Conservation (phyloP, 2,113 vertebrate genomes). For the Astatoreochromis straeleni region DNA sequence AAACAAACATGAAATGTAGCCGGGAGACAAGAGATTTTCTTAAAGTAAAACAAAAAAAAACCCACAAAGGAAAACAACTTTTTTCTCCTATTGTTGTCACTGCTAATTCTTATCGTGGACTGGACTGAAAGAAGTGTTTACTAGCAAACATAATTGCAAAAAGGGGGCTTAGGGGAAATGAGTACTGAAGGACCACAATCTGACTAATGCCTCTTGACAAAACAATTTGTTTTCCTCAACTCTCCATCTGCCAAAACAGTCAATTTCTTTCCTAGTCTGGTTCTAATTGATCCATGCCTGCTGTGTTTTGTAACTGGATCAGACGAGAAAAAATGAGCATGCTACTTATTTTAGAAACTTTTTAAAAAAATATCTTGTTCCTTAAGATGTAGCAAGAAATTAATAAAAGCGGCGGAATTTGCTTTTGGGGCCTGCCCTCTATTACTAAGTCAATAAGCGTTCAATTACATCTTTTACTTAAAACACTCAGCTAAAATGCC, state of each 20-base stretch:
- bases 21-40: neutral
- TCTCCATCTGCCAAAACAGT: conserved; percentile 3
- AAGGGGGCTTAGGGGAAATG: conserved; percentile 7
- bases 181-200: conserved; percentile 1
- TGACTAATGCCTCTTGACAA: conserved; percentile 14
- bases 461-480: conserved; percentile 15
- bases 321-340: neutral
- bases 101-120: neutral
- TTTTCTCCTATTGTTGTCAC: neutral
- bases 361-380: neutral
- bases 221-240: conserved; percentile 6
- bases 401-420: neutral
- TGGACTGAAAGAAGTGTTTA: neutral
- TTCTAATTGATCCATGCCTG: conserved; percentile 6
- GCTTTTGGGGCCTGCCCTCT: neutral
- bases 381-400: neutral
- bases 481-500: conserved; percentile 1
- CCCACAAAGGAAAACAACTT: neutral
- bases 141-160: neutral
- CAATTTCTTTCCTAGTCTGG: neutral
- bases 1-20: neutral
- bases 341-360: neutral
- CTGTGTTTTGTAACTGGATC: neutral
- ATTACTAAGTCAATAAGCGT: neutral
- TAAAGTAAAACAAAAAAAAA: neutral